Evolutionary conservation across 2,888 invertebrate genomes (phyloP).

Genomic region (Oscheius myriophilus): DNA sequence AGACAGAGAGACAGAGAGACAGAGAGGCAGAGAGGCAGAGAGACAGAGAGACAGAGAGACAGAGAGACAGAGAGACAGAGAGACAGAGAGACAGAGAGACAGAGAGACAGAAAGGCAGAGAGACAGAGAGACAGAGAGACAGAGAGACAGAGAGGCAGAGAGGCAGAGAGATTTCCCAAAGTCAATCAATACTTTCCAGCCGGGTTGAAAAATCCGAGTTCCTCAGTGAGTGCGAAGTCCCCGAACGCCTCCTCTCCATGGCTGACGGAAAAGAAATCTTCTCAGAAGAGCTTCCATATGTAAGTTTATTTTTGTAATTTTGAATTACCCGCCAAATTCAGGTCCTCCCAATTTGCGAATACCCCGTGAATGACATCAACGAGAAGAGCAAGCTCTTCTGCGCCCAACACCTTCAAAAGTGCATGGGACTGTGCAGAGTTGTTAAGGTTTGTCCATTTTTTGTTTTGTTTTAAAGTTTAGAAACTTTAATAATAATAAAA

Average conservation of each 20-base stretch:
- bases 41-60: no score
- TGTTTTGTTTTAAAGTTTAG: background rate
- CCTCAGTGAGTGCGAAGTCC: slow-evolving; percentile 65
- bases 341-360: slow-evolving; percentile 66
- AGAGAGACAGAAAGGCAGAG: no score
- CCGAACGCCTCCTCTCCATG: slow-evolving; percentile 55
- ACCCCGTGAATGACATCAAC: slow-evolving; percentile 65
- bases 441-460: slow-evolving; percentile 50
- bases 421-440: slow-evolving; percentile 64
- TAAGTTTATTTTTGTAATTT: slow-evolving; percentile 39
- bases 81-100: no score
- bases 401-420: slow-evolving; percentile 66
- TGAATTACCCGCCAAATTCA: slow-evolving; percentile 33
- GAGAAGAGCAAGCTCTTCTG: slow-evolving; percentile 65
- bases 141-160: no score
- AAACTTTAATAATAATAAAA: background rate
- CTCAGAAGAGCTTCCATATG: slow-evolving; percentile 60
- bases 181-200: no score
- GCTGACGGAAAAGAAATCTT: slow-evolving; percentile 59
- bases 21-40: no score
- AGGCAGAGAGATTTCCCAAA: background rate
- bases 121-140: background rate
- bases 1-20: no score
- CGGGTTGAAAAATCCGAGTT: slow-evolving; percentile 64
- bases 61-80: no score